Conservation (phyloP, 92 coral and sea anemone species). For the Scolanthus callimorphus region DNA sequence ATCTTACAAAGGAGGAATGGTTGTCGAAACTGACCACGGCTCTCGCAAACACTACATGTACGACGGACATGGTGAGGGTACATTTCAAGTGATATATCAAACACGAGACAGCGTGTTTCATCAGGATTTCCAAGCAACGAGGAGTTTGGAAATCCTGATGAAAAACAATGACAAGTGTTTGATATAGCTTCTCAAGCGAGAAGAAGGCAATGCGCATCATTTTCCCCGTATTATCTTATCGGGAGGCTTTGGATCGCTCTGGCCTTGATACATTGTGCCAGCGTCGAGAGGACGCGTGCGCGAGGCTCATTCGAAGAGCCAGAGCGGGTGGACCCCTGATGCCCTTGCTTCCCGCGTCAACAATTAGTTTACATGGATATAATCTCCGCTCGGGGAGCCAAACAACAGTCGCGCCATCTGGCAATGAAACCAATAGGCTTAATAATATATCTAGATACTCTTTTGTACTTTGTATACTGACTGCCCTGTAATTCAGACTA, state of each 20-base stretch:
- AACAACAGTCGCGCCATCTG: no score
- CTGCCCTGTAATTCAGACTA: no score
- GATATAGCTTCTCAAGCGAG: no score
- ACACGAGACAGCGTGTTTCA: no score
- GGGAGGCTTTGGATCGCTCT: background rate
- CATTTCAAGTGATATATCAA: no score
- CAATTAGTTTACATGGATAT: background rate
- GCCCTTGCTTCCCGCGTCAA: background rate
- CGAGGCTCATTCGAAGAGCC: background rate
- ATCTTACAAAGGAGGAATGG: slow-evolving; percentile 85
- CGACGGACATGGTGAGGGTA: slow-evolving; percentile 91
- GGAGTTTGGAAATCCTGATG: no score
- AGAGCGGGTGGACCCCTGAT: background rate
- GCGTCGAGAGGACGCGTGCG: background rate
- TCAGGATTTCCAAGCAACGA: no score
- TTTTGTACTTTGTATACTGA: no score
- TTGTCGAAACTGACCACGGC: slow-evolving; percentile 73
- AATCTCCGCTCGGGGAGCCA: background rate
- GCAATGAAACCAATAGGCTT: no score
- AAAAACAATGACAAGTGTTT: no score
- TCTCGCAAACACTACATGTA: slow-evolving; percentile 86
- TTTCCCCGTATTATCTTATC: background rate
- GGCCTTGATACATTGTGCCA: slow-evolving; percentile 9
- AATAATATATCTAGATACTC: no score
- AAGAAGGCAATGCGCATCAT: background rate